These are phyloP conservation scores for Euborellia annulipes DNA, from an alignment of 1,140 invertebrate species.

Conservation along the genomic window DNA sequence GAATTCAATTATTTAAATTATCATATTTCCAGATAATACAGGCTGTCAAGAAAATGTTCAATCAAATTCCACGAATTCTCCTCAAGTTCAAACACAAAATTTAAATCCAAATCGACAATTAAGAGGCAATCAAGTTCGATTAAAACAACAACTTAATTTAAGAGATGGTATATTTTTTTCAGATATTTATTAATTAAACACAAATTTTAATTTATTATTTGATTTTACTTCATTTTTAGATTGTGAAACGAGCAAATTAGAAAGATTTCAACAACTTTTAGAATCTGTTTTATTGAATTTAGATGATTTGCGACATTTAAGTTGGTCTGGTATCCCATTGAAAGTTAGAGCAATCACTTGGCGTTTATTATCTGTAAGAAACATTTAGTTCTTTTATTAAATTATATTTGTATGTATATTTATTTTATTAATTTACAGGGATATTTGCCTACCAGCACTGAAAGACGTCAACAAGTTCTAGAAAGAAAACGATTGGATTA, in stretches of 20 bases:
- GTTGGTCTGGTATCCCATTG: slow-evolving; percentile 89
- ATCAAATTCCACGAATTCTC: slow-evolving; percentile 1
- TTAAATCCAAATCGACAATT: background rate
- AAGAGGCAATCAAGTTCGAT: too few relatives aligned
- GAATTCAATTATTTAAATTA: too few relatives aligned
- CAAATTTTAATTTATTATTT: slow-evolving; percentile 14
- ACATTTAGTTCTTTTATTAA: too few relatives aligned
- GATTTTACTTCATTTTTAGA: slow-evolving; percentile 18
- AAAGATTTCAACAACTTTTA: slow-evolving; percentile 63
- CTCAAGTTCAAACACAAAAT: background rate
- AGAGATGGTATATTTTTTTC: background rate
- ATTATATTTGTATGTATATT: slow-evolving; percentile 1
- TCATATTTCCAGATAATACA: too few relatives aligned
- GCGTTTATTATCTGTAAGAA: slow-evolving; percentile 54
- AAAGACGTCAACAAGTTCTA: slow-evolving; percentile 66
- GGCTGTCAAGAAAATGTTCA: background rate
- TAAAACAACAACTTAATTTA: too few relatives aligned
- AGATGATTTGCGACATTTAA: slow-evolving; percentile 73
- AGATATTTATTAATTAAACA: slow-evolving; percentile 28
- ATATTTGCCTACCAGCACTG: slow-evolving; percentile 81
- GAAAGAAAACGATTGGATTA: slow-evolving; percentile 90
- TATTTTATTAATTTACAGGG: slow-evolving; percentile 33
- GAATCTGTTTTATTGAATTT: slow-evolving; percentile 58
- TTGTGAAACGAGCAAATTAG: slow-evolving; percentile 58
- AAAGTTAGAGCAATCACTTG: slow-evolving; percentile 60